A percentile compares a stretch with the other conserved stretches of the same genome.
Evolutionary conservation across 2,113 vertebrate genomes (phyloP).

Genomic region (Euleptes europaea): DNA sequence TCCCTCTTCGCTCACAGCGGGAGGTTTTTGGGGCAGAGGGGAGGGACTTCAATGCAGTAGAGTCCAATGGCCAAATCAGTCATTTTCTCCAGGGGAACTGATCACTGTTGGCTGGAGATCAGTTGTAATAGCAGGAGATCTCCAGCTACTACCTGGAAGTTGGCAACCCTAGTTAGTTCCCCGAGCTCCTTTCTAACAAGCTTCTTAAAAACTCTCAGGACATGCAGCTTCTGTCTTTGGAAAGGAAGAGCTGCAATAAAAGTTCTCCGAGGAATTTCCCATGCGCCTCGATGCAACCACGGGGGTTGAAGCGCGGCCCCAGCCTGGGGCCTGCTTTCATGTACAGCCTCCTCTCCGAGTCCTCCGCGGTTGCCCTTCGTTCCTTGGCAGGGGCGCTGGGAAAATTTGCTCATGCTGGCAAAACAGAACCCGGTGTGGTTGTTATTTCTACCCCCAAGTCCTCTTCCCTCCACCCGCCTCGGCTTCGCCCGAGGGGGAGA

Average conservation of each 20-base stretch:
- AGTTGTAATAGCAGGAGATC: too few relatives aligned
- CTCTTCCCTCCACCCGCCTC: neutral
- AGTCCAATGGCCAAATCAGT: too few relatives aligned
- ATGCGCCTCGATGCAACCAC: neutral
- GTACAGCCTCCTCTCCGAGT: neutral
- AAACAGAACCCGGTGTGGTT: neutral
- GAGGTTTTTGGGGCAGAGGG: too few relatives aligned
- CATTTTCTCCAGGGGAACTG: too few relatives aligned
- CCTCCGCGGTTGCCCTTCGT: neutral
- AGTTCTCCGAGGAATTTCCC: neutral
- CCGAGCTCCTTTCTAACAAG: neutral
- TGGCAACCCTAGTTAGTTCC: neutral
- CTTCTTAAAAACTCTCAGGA: neutral
- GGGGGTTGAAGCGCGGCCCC: too few relatives aligned
- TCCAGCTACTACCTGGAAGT: too few relatives aligned
- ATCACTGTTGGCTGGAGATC: too few relatives aligned
- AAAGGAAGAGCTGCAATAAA: neutral
- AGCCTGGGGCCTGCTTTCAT: neutral
- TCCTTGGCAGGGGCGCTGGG: neutral
- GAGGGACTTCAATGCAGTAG: too few relatives aligned
- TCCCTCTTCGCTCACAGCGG: too few relatives aligned
- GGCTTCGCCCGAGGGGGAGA: neutral
- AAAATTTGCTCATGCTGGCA: constrained; percentile 3
- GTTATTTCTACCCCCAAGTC: neutral
- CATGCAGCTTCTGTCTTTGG: neutral